These are phyloP conservation scores for Sacculina carcini DNA, from an alignment of 2,888 invertebrate species.

Conservation along the genomic window DNA sequence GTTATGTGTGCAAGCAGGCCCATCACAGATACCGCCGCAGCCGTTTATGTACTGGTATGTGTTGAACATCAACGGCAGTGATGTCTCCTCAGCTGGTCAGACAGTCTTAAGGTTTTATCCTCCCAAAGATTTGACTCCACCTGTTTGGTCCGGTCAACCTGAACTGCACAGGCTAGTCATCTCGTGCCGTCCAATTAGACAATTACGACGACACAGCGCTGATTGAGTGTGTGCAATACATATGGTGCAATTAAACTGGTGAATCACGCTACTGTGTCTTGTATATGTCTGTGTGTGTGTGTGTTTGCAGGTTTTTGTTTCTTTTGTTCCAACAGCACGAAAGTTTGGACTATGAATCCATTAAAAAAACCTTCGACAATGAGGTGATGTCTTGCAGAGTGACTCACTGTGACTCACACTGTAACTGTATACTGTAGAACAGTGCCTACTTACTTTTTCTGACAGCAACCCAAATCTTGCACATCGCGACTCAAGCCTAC, in stretches of 20 bases:
- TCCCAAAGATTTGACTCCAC: slow-evolving; percentile 47
- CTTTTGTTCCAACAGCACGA: slow-evolving; percentile 41
- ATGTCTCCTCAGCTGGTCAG: slow-evolving; percentile 41
- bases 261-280: too few species aligned
- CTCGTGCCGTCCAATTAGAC: background rate
- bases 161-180: slow-evolving; percentile 19
- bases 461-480: too few species aligned
- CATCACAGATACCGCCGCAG: slow-evolving; percentile 51
- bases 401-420: too few species aligned
- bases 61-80: slow-evolving; percentile 48
- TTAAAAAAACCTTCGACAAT: too few species aligned
- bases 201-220: background rate
- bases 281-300: too few species aligned
- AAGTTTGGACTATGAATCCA: slow-evolving; percentile 20
- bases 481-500: too few species aligned
- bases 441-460: background rate
- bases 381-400: slow-evolving; percentile 1
- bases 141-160: slow-evolving; percentile 53
- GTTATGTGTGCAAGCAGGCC: slow-evolving; percentile 30
- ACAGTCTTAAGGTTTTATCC: too few species aligned
- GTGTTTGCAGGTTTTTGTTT: slow-evolving; percentile 59
- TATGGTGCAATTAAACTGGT: too few species aligned
- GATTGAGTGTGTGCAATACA: too few species aligned
- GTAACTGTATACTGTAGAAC: too few species aligned
- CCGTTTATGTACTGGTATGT: slow-evolving; percentile 84